Conservation (phyloP, 2,113 vertebrate species). For the Toxotes jaculatrix region DNA sequence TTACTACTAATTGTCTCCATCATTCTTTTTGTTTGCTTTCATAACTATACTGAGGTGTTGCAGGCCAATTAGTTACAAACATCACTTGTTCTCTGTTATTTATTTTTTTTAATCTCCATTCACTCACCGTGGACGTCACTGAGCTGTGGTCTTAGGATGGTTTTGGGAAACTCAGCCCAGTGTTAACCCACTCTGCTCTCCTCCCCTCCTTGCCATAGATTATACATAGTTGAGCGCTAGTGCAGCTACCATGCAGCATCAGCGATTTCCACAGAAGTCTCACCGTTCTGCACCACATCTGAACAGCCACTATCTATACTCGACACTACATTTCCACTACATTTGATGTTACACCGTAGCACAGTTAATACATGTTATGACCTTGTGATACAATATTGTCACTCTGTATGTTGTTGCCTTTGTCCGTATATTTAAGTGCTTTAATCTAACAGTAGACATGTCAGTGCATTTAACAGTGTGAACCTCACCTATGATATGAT, state of each 20-base stretch:
- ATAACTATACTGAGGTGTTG: not conserved
- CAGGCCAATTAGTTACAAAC: not conserved
- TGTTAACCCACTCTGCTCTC: conserved; percentile 61
- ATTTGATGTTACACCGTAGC: conserved; percentile 74
- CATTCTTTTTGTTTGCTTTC: not conserved
- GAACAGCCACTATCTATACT: conserved; percentile 73
- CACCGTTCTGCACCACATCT: conserved; percentile 65
- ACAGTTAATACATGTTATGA: conserved; percentile 66
- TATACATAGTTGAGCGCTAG: conserved; percentile 14
- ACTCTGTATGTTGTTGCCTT: conserved; percentile 76
- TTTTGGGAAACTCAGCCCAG: conserved; percentile 65
- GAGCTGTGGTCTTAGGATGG: conserved; percentile 3
- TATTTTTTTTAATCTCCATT: not conserved
- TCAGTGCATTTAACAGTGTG: conserved; percentile 55
- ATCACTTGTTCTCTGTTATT: too few species aligned
- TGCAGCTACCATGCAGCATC: conserved; percentile 42
- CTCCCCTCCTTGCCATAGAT: conserved; percentile 57
- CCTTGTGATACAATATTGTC: conserved; percentile 69
- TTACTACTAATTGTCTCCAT: not conserved
- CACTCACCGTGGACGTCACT: not conserved
- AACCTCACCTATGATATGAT: conserved; percentile 50
- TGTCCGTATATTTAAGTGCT: conserved; percentile 66
- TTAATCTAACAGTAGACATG: conserved; percentile 41
- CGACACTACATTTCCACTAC: conserved; percentile 70
- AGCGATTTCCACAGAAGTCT: conserved; percentile 51